These are phyloP conservation scores for Tetramorium simillimum DNA, from an alignment of 1,140 invertebrate species.

Conservation along the genomic window DNA sequence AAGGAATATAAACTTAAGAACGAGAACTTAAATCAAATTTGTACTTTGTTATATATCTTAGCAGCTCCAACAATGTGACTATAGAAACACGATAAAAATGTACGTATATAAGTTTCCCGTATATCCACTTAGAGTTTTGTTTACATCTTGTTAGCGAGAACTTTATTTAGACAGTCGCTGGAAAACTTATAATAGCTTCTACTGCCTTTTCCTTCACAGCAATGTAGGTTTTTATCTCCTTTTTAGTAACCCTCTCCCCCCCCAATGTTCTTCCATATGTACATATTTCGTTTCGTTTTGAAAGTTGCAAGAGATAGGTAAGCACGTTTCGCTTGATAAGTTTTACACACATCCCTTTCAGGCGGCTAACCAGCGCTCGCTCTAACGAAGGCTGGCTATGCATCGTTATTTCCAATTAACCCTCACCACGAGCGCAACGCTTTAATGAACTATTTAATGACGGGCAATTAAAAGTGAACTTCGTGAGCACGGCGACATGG, in stretches of 20 bases:
- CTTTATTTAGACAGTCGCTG: background rate
- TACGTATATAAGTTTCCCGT: conserved; percentile 4
- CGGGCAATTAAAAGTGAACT: conserved; percentile 52
- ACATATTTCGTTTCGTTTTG: background rate
- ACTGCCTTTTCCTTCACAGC: background rate
- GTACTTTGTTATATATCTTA: conserved; percentile 4
- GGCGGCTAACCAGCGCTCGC: background rate
- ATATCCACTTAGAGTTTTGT: conserved; percentile 36
- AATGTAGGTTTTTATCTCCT: background rate
- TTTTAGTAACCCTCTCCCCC: background rate
- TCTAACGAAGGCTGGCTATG: conserved; percentile 22
- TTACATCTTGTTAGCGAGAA: conserved; percentile 29
- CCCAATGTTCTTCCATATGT: background rate
- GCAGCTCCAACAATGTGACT: background rate
- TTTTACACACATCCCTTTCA: conserved; percentile 8
- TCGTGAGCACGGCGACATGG: background rate
- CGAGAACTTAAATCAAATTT: conserved; percentile 4
- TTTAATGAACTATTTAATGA: conserved; percentile 48
- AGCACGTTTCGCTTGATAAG: background rate
- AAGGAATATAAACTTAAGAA: conserved; percentile 13
- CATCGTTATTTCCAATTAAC: conserved; percentile 47
- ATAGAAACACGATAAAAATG: background rate
- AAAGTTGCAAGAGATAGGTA: background rate
- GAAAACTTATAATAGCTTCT: conserved; percentile 28
- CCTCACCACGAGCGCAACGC: background rate